Base-by-base conservation (phyloP, 2,797 vertebrate genomes). In the Siniperca scherzeri region DNA sequence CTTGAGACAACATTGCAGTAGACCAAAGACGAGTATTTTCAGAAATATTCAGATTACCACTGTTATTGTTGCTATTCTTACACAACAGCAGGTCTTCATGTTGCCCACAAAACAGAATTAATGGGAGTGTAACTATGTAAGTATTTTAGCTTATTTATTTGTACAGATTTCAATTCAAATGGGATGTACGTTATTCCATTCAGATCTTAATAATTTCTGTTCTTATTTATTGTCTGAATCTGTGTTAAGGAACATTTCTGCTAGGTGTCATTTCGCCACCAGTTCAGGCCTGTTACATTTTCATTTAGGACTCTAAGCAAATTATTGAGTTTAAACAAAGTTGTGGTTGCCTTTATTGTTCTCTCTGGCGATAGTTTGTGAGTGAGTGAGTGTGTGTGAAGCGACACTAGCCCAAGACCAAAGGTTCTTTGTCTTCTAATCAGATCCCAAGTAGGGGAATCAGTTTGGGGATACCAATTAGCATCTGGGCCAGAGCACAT, bases 391-490 rank as follows among this genome's bases (percentile, higher is more conserved):
- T 3, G 33, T 30, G 30, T 30, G 30, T 36, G 36, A 55, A 70
- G 76, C 46, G 78, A 72, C 81, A 72, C 86, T 68, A 79, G 85
- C 77, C 82, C 71, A 67, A 76, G 87, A 91, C 80, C 76, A 85
- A 80, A 76, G 22, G 73, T 78, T 68, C 13, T 59, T 90, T 44
- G 81, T 92, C 85, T 79, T 89, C 70, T 82, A 87, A 90, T 91
- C 87, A 79, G 78, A 90, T 90, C 71, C 82, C 30, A 65, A 81
- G 75, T 60, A 67, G 59, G 36, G 73, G 67, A 77, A 79, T 79
- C 40, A 30, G 74, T 76, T 65, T 19, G 81, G 78, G 82, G 74
- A 86, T 81, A 70, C 85, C 90, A 94, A 93, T 95, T 95, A 94
- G 90, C 89, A 92, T 90, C 86, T 87, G 85, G 80, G 89, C 90